Evolutionary conservation across 2,888 invertebrate species (phyloP).

Genomic region (Pyrrhosoma nymphula): DNA sequence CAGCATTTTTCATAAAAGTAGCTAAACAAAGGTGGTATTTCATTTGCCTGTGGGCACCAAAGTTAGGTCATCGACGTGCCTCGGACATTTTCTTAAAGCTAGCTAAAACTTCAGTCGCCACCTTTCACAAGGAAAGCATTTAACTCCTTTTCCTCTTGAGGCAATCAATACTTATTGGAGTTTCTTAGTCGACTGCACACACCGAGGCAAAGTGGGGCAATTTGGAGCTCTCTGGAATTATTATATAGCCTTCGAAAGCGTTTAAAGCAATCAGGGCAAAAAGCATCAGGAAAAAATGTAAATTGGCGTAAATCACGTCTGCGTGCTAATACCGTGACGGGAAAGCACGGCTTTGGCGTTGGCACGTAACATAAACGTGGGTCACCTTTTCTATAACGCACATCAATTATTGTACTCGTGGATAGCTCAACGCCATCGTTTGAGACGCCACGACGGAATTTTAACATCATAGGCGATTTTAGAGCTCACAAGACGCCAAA

Average conservation of each 20-base stretch:
- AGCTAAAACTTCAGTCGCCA: background rate
- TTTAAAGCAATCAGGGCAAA: background rate
- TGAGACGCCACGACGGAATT: no score
- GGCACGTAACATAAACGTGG: no score
- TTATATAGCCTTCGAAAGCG: background rate
- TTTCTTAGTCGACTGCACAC: background rate
- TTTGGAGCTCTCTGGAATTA: background rate
- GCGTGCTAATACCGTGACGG: background rate
- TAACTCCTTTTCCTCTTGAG: background rate
- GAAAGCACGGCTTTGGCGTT: background rate
- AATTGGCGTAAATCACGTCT: background rate
- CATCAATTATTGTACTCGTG: no score
- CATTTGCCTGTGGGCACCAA: no score
- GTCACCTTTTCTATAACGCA: no score
- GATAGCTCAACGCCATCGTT: no score
- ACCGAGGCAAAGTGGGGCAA: background rate
- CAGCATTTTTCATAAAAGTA: no score
- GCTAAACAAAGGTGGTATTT: no score
- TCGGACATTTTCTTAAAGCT: no score
- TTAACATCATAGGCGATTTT: no score
- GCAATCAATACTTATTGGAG: background rate
- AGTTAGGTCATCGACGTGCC: no score
- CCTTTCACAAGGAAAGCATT: background rate
- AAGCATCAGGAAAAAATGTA: background rate
- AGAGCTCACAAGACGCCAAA: no score